Base-by-base conservation (phyloP, 2,113 vertebrate species). In the Crotophaga sulcirostris region DNA sequence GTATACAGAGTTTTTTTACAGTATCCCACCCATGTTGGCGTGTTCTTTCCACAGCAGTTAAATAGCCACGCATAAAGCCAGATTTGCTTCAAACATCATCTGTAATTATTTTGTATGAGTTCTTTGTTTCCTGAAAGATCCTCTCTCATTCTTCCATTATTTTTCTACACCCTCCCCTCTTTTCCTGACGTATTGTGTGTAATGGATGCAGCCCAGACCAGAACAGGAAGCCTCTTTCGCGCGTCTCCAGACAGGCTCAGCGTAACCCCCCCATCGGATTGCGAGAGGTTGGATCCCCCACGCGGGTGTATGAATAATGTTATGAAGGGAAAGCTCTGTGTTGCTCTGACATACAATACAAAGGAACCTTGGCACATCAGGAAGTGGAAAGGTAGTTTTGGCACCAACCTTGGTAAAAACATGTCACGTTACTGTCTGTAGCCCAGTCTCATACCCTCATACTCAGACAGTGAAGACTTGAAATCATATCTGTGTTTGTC, bases 131-230 rank as follows among this genome's bases (percentile, higher is more conserved):
- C 64, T 86, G 64, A 49, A 58, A 74, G 75, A 84, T 47, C 80
- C 38, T 26, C 51, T 68, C 59, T 84, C 17, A 0, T 91, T 82
- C 91, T 87, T 74, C 73, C 66, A 16, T 49, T 74, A 17, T 76
- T 68, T 82, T 94, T 90, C 90, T n/a, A 70, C 42, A 45, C 83
- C 36, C 58, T 86, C 68, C 89, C 47, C 77, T 84, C 74, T 91
- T 82, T 95, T 75, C 74, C 82, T 55, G 87, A 55, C 8, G 0
- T 11, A 62, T n/a, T 96, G 88, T 95, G 72, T 90, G 89, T 66
- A 40, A 90, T 94, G 96, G 94, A 92, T 70, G 34, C 23, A 34
- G 72, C 85, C 94, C 96, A 95, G 92, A 92, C 68, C 92, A 84
- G 90, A 69, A 60, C 68, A 78, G 76, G 73, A 78, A 92, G 56